A percentile compares a stretch with the other conserved stretches of the same genome.
Evolutionary conservation across 1,140 invertebrate species (phyloP).

Genomic region (Tetragnatha versicolor): DNA sequence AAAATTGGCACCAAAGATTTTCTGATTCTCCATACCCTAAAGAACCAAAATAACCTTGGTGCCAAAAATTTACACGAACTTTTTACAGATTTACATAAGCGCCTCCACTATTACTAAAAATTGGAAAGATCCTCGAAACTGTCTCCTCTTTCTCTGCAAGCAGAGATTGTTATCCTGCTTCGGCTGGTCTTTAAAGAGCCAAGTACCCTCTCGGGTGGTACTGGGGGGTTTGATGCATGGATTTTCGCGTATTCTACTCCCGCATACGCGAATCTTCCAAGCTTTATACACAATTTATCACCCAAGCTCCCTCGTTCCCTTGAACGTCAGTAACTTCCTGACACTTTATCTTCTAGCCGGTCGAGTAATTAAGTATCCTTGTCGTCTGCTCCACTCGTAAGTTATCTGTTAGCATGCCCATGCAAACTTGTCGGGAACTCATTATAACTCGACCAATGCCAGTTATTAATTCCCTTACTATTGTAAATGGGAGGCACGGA

Average conservation of each 20-base stretch:
- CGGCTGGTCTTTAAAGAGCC: no score
- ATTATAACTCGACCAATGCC: conserved; percentile 12
- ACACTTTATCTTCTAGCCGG: conserved; percentile 27
- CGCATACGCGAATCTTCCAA: conserved; percentile 8
- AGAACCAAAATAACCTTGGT: no score
- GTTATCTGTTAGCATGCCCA: conserved; percentile 23
- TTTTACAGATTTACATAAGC: no score
- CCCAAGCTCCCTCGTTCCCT: conserved; percentile 25
- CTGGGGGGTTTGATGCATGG: conserved; percentile 16
- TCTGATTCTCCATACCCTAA: no score
- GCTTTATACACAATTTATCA: conserved; percentile 35
- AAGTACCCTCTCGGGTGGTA: no score
- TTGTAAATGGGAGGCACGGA: no score
- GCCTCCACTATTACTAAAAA: no score
- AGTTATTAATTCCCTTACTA: conserved; percentile 33
- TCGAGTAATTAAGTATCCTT: conserved; percentile 44
- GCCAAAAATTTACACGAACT: no score
- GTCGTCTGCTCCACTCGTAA: conserved; percentile 16
- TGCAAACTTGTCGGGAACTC: conserved; percentile 20
- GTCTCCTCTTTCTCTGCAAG: no score
- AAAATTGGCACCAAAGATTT: no score
- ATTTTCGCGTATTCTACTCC: conserved; percentile 19
- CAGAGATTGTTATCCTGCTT: no score
- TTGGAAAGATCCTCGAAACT: no score
- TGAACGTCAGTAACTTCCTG: conserved; percentile 44